phyloP scores from a whole-genome alignment of 2,113 vertebrate genomes.

The Pagrus major region DNA sequence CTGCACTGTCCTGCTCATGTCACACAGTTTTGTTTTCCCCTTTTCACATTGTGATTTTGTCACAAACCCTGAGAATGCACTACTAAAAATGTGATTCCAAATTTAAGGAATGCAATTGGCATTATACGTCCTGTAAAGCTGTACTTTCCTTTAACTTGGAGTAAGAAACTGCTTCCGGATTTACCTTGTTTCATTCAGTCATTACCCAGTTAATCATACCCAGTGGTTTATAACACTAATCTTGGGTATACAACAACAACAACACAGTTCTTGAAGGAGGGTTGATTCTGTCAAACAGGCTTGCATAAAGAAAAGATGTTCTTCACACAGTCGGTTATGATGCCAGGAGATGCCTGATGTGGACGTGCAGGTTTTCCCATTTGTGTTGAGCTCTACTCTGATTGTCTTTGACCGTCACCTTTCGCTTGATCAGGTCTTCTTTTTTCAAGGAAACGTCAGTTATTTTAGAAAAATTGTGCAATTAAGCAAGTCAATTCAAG shows the following conservation, averaged over 20 bases:
- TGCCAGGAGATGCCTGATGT: constrained; percentile 39
- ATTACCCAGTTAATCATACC: constrained; percentile 32
- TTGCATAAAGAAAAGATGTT: constrained; percentile 23
- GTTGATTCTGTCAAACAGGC: constrained; percentile 26
- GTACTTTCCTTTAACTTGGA: constrained; percentile 35
- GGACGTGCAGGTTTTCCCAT: constrained; percentile 29
- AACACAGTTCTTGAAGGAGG: constrained; percentile 17
- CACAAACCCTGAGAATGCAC: constrained; percentile 61
- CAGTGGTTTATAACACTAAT: constrained; percentile 45
- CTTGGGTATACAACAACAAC: constrained; percentile 13
- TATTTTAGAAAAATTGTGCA: constrained; percentile 66
- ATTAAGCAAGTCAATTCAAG: constrained; percentile 62
- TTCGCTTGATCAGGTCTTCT: constrained; percentile 58
- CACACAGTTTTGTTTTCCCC: constrained; percentile 6
- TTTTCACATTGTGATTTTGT: constrained; percentile 30
- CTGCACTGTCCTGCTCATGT: constrained; percentile 66
- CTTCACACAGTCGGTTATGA: constrained; percentile 38
- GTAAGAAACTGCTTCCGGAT: constrained; percentile 25
- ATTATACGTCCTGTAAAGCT: constrained; percentile 53
- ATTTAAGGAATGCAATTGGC: constrained; percentile 53
- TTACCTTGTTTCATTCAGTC: constrained; percentile 26
- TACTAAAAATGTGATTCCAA: constrained; percentile 49
- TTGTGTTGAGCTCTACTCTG: constrained; percentile 41
- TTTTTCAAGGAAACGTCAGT: constrained; percentile 56
- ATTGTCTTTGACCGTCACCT: constrained; percentile 41